A percentile compares a stretch with the other conserved stretches of the same genome.
These are phyloP conservation scores for Tor tambroides DNA, from an alignment of 2,113 vertebrate genomes.

Conservation along the genomic window DNA sequence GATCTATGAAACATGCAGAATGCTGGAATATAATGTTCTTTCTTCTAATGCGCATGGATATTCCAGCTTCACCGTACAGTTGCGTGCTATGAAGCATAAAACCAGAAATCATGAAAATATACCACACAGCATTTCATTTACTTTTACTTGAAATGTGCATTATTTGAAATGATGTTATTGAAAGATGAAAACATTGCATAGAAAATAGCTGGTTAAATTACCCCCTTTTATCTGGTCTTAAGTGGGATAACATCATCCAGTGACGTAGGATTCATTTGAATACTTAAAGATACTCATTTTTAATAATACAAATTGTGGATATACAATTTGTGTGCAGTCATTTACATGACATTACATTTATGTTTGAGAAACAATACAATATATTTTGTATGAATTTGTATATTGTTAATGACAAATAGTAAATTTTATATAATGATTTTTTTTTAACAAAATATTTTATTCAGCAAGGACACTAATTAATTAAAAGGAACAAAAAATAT, in stretches of 20 bases:
- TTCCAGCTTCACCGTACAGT: neutral
- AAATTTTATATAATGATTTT: too few species aligned
- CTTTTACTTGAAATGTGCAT: neutral
- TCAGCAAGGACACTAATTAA: too few species aligned
- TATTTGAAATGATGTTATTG: neutral
- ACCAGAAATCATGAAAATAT: neutral
- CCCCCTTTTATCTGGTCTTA: neutral
- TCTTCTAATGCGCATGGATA: slow-evolving; percentile 25
- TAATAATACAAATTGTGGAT: neutral
- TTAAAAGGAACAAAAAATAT: too few species aligned
- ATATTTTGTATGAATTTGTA: neutral
- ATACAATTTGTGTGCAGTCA: neutral
- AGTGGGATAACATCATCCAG: neutral
- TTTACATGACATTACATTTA: neutral
- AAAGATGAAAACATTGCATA: neutral
- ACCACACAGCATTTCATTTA: slow-evolving; percentile 16
- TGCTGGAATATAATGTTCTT: slow-evolving; percentile 8
- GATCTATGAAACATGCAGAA: slow-evolving; percentile 45
- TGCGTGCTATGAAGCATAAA: neutral
- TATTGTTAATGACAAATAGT: neutral
- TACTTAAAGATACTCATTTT: neutral
- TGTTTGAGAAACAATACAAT: neutral
- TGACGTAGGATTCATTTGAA: neutral
- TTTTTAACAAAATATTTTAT: too few species aligned
- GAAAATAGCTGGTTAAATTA: neutral